These are phyloP conservation scores for Caenorhabditis afra DNA, from an alignment of 2,888 invertebrate species.

Conservation along the genomic window DNA sequence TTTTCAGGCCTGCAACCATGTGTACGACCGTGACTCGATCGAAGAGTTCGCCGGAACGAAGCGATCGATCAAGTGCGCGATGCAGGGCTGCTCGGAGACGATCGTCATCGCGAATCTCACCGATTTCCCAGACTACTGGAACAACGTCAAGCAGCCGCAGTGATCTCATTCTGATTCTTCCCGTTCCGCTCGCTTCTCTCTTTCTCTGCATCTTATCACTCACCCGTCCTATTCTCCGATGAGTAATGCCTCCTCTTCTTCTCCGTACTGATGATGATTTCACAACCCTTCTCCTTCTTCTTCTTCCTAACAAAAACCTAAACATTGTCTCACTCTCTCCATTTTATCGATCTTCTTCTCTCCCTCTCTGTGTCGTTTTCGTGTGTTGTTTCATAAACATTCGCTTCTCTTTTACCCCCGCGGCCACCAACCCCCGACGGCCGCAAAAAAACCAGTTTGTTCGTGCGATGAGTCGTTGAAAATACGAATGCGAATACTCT, in stretches of 20 bases:
- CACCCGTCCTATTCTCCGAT: not conserved
- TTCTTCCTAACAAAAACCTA: too few species aligned
- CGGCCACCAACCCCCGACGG: slow-evolving; percentile 18
- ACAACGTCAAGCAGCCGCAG: slow-evolving; percentile 16
- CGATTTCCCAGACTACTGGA: slow-evolving; percentile 51
- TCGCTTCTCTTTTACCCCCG: slow-evolving; percentile 22
- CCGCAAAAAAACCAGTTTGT: slow-evolving; percentile 40
- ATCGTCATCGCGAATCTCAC: slow-evolving; percentile 24
- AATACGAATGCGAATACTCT: slow-evolving; percentile 41
- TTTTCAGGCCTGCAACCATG: slow-evolving; percentile 55
- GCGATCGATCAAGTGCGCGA: slow-evolving; percentile 39
- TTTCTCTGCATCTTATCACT: not conserved
- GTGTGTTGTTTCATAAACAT: slow-evolving; percentile 46
- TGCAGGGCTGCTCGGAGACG: slow-evolving; percentile 44
- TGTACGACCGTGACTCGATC: slow-evolving; percentile 49
- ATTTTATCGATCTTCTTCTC: not conserved
- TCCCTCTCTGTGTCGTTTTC: slow-evolving; percentile 3
- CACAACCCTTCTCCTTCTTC: slow-evolving; percentile 3
- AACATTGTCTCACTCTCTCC: too few species aligned
- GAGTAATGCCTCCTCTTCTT: not conserved
- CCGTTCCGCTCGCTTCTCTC: not conserved
- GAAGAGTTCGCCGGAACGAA: slow-evolving; percentile 32
- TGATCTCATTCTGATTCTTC: not conserved
- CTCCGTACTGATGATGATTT: slow-evolving; percentile 14
- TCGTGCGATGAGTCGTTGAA: slow-evolving; percentile 48